Conservation (phyloP, 1,140 invertebrate species). For the Lineus longissimus region DNA sequence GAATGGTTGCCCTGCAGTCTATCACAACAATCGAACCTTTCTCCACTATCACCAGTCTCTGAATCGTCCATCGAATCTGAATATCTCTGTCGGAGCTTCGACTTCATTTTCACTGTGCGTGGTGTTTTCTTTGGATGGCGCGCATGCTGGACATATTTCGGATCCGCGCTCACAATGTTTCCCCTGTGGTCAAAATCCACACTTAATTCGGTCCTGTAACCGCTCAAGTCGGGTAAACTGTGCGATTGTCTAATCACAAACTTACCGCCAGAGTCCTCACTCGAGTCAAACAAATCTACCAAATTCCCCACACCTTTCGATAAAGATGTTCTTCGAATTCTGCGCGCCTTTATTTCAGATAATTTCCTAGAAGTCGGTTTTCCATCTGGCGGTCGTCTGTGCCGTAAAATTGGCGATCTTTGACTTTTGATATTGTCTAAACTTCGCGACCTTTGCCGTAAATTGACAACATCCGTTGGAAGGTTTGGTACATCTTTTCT, state of each 20-base stretch:
- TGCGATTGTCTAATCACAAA: not conserved
- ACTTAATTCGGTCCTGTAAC: not conserved
- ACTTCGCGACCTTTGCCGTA: not conserved
- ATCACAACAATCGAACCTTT: too few species aligned
- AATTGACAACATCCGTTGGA: not conserved
- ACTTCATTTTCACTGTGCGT: too few species aligned
- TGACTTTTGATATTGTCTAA: not conserved
- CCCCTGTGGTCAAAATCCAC: not conserved
- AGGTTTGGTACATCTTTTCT: slow-evolving; percentile 12
- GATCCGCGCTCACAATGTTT: slow-evolving; percentile 7
- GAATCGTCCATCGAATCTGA: too few species aligned
- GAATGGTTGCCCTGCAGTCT: too few species aligned
- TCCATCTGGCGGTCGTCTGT: not conserved
- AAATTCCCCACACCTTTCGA: not conserved
- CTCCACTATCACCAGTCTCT: too few species aligned
- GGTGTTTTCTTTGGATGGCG: not conserved
- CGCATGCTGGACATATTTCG: not conserved
- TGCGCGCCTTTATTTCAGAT: not conserved
- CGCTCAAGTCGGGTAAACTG: not conserved
- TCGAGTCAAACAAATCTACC: not conserved
- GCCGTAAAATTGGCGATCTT: not conserved
- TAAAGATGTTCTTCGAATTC: not conserved
- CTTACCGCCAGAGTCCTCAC: not conserved
- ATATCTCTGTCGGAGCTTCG: too few species aligned
- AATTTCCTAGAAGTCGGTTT: not conserved